Conservation (phyloP, 2,888 invertebrate genomes). For the Drosophila pseudotakahashii region DNA sequence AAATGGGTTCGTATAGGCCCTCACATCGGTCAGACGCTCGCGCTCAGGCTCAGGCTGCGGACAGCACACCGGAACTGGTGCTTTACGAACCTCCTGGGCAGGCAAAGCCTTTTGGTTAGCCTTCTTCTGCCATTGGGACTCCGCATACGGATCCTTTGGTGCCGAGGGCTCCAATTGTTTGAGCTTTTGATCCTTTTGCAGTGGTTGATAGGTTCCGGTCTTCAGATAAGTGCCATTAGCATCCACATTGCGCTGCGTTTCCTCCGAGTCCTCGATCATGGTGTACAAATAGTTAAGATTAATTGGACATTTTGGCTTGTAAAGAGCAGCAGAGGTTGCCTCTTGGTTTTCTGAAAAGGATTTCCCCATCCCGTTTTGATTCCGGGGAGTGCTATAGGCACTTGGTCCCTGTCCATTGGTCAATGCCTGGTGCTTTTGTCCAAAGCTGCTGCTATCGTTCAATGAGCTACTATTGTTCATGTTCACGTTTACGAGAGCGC, state of each 20-base stretch:
- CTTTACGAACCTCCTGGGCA: neutral
- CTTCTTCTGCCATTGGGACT: conserved; percentile 7
- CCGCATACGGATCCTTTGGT: neutral
- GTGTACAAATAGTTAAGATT: conserved; percentile 79
- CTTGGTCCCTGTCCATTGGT: conserved; percentile 2
- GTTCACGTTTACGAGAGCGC: neutral
- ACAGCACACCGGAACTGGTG: neutral
- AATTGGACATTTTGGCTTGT: conserved; percentile 4
- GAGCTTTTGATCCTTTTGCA: conserved; percentile 68
- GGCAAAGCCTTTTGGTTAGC: neutral
- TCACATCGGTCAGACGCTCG: conserved; percentile 6
- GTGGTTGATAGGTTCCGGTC: conserved; percentile 83
- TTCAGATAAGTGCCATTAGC: conserved; percentile 83
- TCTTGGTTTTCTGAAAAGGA: neutral
- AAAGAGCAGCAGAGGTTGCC: neutral
- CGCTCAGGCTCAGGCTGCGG: neutral
- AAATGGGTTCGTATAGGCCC: conserved; percentile 13
- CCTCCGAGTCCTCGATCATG: conserved; percentile 83
- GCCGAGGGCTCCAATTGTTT: conserved; percentile 5
- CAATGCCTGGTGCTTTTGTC: conserved; percentile 1
- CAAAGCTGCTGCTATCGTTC: conserved; percentile 1
- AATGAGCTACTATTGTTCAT: conserved; percentile 19
- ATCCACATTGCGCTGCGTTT: conserved; percentile 78
- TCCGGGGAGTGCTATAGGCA: conserved; percentile 47
- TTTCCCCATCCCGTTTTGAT: neutral